Evolutionary conservation across 2,113 vertebrate species (phyloP).

Genomic region (Daubentonia madagascariensis): DNA sequence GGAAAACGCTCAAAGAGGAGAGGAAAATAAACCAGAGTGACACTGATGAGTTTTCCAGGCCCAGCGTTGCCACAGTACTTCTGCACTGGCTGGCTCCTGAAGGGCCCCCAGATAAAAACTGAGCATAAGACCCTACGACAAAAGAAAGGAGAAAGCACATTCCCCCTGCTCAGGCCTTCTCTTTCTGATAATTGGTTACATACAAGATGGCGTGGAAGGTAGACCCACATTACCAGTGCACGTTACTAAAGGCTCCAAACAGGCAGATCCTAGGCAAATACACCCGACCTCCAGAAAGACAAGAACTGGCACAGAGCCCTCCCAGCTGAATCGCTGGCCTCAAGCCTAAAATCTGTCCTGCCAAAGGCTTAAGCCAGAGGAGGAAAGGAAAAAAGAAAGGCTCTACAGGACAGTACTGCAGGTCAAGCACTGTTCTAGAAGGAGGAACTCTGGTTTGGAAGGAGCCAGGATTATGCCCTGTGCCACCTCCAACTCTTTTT

Average conservation of each 20-base stretch:
- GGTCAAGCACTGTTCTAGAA: not conserved
- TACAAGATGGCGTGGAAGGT: not conserved
- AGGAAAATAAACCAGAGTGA: not conserved
- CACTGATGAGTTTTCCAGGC: not conserved
- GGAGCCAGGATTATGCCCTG: not conserved
- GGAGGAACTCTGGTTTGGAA: not conserved
- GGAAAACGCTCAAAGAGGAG: not conserved
- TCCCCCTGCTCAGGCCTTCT: not conserved
- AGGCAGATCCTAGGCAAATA: not conserved
- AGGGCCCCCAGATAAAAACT: not conserved
- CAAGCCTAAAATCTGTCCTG: not conserved
- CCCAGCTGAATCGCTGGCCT: not conserved
- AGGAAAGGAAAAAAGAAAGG: not conserved
- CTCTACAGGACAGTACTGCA: not conserved
- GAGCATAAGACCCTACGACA: accelerated
- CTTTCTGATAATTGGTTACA: not conserved
- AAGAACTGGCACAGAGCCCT: not conserved
- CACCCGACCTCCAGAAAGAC: not conserved
- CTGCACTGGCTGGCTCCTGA: not conserved
- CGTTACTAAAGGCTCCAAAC: not conserved
- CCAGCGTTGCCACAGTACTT: accelerated
- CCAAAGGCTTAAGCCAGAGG: conserved; percentile 15
- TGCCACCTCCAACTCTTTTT: not conserved
- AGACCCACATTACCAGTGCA: accelerated
- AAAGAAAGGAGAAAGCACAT: accelerated